Evolutionary conservation across 2,797 vertebrate genomes (phyloP).

Genomic region (Alosa sapidissima): DNA sequence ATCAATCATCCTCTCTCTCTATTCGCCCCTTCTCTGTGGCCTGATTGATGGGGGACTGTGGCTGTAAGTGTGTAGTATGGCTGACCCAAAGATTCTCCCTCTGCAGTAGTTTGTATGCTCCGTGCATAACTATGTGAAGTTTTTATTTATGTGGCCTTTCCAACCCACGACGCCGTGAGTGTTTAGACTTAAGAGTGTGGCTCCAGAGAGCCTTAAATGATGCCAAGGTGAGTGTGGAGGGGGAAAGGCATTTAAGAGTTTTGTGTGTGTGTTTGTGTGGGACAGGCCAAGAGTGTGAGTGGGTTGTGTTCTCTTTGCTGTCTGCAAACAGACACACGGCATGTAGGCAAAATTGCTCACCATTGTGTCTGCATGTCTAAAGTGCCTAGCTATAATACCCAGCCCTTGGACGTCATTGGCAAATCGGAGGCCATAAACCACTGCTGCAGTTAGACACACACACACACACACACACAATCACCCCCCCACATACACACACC

Average conservation of each 20-base stretch:
- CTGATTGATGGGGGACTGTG: conserved; percentile 9
- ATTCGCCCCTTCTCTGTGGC: background rate
- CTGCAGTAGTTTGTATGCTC: background rate
- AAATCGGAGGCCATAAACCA: conserved; percentile 6
- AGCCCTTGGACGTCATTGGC: background rate
- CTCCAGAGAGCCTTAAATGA: background rate
- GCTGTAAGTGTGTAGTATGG: background rate
- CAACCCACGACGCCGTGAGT: background rate
- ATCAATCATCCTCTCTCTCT: conserved; percentile 1
- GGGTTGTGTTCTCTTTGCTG: too few species aligned
- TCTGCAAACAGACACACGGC: too few species aligned
- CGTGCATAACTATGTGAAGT: background rate
- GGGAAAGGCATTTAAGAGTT: background rate
- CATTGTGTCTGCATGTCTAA: background rate
- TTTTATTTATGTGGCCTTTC: background rate
- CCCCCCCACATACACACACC: background rate
- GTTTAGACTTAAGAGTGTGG: background rate
- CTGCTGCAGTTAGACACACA: too few species aligned
- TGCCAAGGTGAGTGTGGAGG: background rate
- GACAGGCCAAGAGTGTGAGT: too few species aligned
- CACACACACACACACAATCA: background rate
- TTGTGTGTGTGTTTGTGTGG: too few species aligned
- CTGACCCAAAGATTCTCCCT: background rate
- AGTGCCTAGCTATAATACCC: background rate
- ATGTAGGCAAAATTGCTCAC: background rate